Conservation (phyloP, 2,113 vertebrate species). For the Tinamus guttatus region DNA sequence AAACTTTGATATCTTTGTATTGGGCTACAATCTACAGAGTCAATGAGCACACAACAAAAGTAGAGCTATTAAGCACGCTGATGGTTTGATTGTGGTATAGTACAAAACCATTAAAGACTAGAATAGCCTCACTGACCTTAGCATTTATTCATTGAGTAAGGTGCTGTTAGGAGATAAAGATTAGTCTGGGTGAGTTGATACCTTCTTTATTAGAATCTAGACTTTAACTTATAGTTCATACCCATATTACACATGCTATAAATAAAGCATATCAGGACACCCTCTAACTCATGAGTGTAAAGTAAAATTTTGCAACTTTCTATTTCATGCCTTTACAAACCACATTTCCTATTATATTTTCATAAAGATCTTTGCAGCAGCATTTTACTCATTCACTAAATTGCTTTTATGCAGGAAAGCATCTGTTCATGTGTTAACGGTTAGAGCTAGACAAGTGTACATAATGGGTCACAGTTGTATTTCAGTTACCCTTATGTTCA, state of each 20-base stretch:
- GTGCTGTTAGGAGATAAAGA: background rate
- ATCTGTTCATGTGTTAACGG: background rate
- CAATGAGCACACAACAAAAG: background rate
- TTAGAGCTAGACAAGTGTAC: background rate
- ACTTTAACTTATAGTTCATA: background rate
- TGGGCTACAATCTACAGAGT: background rate
- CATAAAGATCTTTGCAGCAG: background rate
- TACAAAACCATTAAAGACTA: background rate
- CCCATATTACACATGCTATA: background rate
- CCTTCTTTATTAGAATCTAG: background rate
- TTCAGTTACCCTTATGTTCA: background rate
- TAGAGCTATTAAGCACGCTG: background rate
- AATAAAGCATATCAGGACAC: background rate
- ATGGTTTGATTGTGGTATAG: background rate
- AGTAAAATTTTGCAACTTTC: background rate
- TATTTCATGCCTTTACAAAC: background rate
- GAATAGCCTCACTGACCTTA: background rate
- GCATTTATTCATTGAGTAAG: background rate
- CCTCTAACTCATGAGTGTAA: background rate
- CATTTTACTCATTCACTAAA: background rate
- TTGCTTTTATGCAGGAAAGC: background rate
- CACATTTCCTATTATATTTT: accelerated
- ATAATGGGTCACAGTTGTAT: background rate
- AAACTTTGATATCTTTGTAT: constrained; percentile 1
- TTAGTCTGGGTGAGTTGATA: background rate